Percentiles rank a stretch among this genome's conserved stretches.
Evolutionary conservation across 2,797 vertebrate genomes (phyloP).

Genomic region (Champsocephalus esox): DNA sequence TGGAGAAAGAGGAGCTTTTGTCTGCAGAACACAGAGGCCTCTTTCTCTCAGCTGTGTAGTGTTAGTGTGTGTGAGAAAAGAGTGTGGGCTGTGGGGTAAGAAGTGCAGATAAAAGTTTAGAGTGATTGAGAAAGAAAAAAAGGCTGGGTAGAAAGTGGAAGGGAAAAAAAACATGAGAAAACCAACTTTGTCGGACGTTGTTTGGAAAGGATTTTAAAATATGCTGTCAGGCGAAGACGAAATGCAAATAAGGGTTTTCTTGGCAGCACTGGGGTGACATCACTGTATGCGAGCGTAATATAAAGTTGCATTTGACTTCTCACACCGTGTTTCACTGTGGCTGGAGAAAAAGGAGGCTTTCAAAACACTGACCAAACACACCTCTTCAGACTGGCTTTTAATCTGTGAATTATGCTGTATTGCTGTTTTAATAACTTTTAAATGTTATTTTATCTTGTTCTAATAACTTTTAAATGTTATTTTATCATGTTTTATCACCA

Average conservation of each 20-base stretch:
- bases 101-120: slow-evolving; percentile 80
- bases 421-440: too few relatives aligned
- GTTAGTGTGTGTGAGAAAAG: slow-evolving; percentile 47
- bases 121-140: slow-evolving; percentile 67
- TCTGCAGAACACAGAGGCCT: slow-evolving; percentile 86
- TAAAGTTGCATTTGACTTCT: slow-evolving; percentile 85
- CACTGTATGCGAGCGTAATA: slow-evolving; percentile 77
- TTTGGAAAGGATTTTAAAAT: slow-evolving; percentile 60
- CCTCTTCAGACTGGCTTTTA: too few relatives aligned
- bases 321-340: slow-evolving; percentile 62
- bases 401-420: too few relatives aligned
- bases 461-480: too few relatives aligned
- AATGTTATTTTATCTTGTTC: too few relatives aligned
- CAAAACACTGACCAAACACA: too few relatives aligned
- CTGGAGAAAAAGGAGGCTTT: slow-evolving; percentile 42
- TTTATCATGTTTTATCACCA: too few relatives aligned
- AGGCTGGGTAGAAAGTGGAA: slow-evolving; percentile 46
- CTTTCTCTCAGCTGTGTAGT: slow-evolving; percentile 73
- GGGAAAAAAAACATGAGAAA: slow-evolving; percentile 48
- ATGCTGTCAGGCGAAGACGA: slow-evolving; percentile 56
- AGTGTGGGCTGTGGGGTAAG: slow-evolving; percentile 60
- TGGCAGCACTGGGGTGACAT: slow-evolving; percentile 69
- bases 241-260: slow-evolving; percentile 69
- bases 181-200: slow-evolving; percentile 46
- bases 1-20: slow-evolving; percentile 88